phyloP scores from a whole-genome alignment of 2,797 vertebrate genomes.

The Lepus townsendii region DNA sequence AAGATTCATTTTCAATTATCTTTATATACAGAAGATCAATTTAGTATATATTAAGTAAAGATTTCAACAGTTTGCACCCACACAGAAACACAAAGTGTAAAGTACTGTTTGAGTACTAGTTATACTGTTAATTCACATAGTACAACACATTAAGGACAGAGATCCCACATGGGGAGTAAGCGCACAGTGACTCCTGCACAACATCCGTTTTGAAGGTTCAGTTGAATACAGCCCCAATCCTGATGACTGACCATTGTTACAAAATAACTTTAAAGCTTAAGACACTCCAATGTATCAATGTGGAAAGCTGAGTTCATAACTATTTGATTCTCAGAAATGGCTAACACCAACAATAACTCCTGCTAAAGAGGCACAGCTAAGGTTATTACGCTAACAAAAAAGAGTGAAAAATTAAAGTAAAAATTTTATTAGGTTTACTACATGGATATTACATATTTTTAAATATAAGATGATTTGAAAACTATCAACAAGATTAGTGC shows the following conservation, averaged over 20 bases:
- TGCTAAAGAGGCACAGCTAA: background rate
- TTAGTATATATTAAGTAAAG: no score
- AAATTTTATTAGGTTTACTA: constrained; percentile 39
- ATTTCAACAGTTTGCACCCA: no score
- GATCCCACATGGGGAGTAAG: no score
- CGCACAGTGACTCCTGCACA: background rate
- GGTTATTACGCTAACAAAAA: constrained; percentile 5
- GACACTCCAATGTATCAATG: background rate
- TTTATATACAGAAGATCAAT: no score
- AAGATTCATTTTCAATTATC: no score
- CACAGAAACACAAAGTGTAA: no score
- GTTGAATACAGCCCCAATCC: background rate
- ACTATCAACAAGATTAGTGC: background rate
- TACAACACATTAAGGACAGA: no score
- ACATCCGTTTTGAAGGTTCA: background rate
- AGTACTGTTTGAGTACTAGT: no score
- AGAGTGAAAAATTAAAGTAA: background rate
- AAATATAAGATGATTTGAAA: constrained; percentile 22
- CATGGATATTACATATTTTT: constrained; percentile 5
- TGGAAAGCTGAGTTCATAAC: constrained; percentile 18
- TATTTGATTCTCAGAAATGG: background rate
- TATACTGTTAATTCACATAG: no score
- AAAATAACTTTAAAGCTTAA: constrained; percentile 14
- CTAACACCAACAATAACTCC: background rate
- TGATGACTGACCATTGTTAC: background rate